Base-by-base conservation (phyloP, 30 jellyfish, hydroid and myxozoan species). In the Pelagia noctiluca region DNA sequence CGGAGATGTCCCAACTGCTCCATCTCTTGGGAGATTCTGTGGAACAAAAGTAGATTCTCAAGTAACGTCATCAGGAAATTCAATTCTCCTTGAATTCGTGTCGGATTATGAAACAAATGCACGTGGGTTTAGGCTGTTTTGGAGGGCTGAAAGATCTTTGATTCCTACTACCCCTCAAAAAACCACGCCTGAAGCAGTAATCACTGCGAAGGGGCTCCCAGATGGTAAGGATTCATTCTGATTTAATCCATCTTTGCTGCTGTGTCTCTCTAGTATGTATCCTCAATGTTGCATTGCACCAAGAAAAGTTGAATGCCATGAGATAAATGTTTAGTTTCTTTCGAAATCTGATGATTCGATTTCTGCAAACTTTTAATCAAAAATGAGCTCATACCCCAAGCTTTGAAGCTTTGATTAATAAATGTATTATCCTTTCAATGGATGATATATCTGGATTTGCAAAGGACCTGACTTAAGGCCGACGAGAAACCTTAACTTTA, bases 1-100 rank as follows among this genome's bases (percentile, higher is more conserved):
- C 53, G 98, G 98, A 3, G 88, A 61, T 46, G 63, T 96, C 11
- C 80, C 49, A 35, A 26, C 64, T 28, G 82, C 96, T n/a, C 91
- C 88, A 66, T 50, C 60, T 33, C 71, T 84, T 24, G 96, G 88
- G 16, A 72, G 81, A 28, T 86, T 76, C 61, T 91, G 98, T 65
- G 96, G 96, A 18, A 26, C 54, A 16, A 23, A 22, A 49, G 42
- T 4, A 19, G 34, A 24, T 22, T 26, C 54, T 0, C 64, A 23
- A 26, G 13, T 81, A n/a, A 26, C 11, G 30, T 23, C 83, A 22
- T 4, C 78, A 18, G 87, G 88, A 3, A 66, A 66, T 29, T 35
- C 46, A 2, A 35, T 81, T 18, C 30, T 11, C 48, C 11, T 81
- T 11, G 50, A 50, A 24, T 68, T 81, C 23, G 32, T 37, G 16